Evolutionary conservation across 2,797 vertebrate species (phyloP), one percentile per base, ranked within the genome.

Genomic region (Falco columbarius): DNA sequence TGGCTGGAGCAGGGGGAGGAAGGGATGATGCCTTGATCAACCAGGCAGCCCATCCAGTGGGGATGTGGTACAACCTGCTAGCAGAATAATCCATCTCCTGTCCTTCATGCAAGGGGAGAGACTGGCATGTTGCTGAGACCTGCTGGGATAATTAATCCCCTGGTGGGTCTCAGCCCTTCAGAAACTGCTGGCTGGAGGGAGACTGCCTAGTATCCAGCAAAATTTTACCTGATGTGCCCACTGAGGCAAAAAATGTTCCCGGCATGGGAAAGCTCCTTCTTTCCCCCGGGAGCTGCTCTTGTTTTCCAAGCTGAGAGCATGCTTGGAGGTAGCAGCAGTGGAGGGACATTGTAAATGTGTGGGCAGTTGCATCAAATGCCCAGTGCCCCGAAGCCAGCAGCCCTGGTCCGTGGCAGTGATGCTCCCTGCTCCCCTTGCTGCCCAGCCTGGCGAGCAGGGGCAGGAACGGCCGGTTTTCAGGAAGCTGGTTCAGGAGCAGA

Each of bases 341-440:
- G 8, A 59, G 8, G 29, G 49, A 47, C 1, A 0, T 22, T 30
- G 47, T 3, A 10, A n/a, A 23, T 0, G 13, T 22, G 14, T 59
- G 61, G 58, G 46, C 11, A 80, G 36, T 4, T 14, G 24, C 18
- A 29, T 21, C 17, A 18, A 10, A 7, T 7, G 29, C 66, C 62
- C 71, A 26, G 0, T 0, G 0, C 7, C 21, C 62, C 11, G 23
- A 56, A 73, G 22, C 49, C 7, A 4, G 12, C 59, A 51, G 8
- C 40, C 10, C n/a, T 46, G 47, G 14, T 40, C 54, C 12, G 0
- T 19, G 38, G 32, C 2, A 5, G 30, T 23, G 76, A 24, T 47
- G 54, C 3, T 86, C 54, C 71, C n/a, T 30, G 51, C 19, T 77
- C 0, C 3, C 12, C 32, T 56, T 34, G 27, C 65, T 49, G 63